A percentile compares a stretch with the other conserved stretches of the same genome.
Conservation (phyloP, 2,888 invertebrate species). For the Ischnura elegans region DNA sequence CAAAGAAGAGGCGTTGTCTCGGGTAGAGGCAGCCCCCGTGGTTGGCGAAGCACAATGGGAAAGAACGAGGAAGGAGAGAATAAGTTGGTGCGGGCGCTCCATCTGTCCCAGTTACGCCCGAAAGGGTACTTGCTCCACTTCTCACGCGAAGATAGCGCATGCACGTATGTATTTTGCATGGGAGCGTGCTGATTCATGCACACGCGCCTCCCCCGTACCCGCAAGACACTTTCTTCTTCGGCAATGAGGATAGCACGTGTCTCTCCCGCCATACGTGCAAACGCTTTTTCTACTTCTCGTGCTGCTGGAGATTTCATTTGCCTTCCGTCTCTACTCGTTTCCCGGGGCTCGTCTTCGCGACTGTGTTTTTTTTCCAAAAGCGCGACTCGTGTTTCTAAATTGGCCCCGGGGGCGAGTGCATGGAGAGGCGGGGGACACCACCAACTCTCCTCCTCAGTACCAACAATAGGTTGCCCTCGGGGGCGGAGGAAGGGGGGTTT, state of each 20-base stretch:
- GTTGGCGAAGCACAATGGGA: background rate
- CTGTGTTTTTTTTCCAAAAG: background rate
- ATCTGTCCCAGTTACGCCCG: slow-evolving; percentile 1
- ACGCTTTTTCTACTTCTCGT: background rate
- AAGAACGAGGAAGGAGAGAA: no score
- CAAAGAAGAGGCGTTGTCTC: no score
- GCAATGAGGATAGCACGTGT: background rate
- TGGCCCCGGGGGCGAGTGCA: background rate
- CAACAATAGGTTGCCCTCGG: background rate
- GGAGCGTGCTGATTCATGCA: background rate
- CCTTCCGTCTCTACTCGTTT: background rate
- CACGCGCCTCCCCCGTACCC: background rate
- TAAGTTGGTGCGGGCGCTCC: background rate
- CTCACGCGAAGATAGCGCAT: background rate
- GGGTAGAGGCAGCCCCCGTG: background rate
- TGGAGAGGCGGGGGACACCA: background rate
- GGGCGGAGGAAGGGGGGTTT: no score
- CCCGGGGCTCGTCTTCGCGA: background rate
- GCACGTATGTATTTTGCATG: background rate
- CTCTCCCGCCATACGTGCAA: background rate
- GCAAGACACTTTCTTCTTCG: background rate
- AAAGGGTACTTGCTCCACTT: background rate
- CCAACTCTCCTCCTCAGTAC: background rate
- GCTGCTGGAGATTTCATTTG: background rate
- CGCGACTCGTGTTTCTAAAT: background rate